Conservation (phyloP, 2,113 vertebrate genomes). For the Pycnonotus jocosus region DNA sequence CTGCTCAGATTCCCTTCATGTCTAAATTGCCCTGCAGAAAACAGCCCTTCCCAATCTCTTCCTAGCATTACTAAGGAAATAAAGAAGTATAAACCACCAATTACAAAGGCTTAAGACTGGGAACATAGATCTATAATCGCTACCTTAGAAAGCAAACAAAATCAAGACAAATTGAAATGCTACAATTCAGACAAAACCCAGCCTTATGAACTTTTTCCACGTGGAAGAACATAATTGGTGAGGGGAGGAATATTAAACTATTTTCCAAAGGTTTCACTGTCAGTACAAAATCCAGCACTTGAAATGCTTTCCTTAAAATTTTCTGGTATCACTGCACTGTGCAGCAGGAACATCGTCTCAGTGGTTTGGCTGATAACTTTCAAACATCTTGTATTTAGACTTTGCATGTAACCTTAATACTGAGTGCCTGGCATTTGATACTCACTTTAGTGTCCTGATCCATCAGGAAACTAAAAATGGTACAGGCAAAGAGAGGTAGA, state of each 20-base stretch:
- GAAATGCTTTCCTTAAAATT: background rate
- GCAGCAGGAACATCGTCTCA: background rate
- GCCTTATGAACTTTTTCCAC: background rate
- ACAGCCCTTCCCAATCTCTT: background rate
- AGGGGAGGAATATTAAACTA: background rate
- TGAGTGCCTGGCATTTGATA: background rate
- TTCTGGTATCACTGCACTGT: no score
- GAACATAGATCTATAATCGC: background rate
- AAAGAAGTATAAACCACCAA: background rate
- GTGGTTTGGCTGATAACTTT: background rate
- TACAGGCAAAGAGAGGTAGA: background rate
- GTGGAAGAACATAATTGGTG: background rate
- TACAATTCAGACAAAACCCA: background rate
- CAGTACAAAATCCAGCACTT: background rate
- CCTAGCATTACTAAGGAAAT: background rate
- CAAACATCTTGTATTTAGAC: background rate
- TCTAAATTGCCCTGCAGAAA: background rate
- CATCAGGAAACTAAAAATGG: background rate
- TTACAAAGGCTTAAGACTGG: background rate
- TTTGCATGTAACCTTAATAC: background rate
- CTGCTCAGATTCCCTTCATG: background rate
- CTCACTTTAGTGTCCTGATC: background rate
- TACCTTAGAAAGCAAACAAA: background rate
- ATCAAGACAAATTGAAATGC: background rate
- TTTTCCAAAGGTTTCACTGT: background rate